These are phyloP conservation scores for Corythornis vintsioides DNA, from an alignment of 2,113 vertebrate genomes.

Conservation along the genomic window DNA sequence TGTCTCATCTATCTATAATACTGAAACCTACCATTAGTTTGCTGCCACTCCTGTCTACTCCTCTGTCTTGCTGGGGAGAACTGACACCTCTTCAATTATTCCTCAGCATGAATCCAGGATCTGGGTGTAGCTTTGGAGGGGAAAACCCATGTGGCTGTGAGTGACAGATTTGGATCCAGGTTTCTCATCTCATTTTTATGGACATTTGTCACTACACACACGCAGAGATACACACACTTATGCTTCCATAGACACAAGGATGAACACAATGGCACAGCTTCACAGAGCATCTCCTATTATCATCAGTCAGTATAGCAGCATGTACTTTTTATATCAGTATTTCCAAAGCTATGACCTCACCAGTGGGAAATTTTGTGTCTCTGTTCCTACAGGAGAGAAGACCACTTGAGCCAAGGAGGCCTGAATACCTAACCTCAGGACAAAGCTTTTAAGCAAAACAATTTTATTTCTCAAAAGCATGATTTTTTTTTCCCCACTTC, in stretches of 20 bases:
- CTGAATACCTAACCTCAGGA: neutral
- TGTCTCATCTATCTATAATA: neutral
- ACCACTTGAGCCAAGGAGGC: neutral
- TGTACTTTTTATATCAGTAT: neutral
- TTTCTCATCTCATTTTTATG: neutral
- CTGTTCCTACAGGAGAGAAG: neutral
- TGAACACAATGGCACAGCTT: neutral
- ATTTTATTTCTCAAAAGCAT: neutral
- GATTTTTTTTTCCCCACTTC: neutral
- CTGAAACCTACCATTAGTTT: neutral
- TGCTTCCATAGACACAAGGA: neutral
- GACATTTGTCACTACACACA: neutral
- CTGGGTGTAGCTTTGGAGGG: neutral
- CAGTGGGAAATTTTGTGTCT: neutral
- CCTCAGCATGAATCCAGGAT: neutral
- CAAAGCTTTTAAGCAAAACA: conserved; percentile 12
- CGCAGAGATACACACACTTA: neutral
- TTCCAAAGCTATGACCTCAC: neutral
- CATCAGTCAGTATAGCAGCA: neutral
- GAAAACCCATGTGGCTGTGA: neutral
- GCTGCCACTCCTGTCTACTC: accelerated
- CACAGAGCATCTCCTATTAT: neutral
- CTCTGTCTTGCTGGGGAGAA: neutral
- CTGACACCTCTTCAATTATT: neutral
- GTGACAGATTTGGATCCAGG: neutral